Conservation (phyloP, 2,797 vertebrate genomes). For the Vireo griseus region DNA sequence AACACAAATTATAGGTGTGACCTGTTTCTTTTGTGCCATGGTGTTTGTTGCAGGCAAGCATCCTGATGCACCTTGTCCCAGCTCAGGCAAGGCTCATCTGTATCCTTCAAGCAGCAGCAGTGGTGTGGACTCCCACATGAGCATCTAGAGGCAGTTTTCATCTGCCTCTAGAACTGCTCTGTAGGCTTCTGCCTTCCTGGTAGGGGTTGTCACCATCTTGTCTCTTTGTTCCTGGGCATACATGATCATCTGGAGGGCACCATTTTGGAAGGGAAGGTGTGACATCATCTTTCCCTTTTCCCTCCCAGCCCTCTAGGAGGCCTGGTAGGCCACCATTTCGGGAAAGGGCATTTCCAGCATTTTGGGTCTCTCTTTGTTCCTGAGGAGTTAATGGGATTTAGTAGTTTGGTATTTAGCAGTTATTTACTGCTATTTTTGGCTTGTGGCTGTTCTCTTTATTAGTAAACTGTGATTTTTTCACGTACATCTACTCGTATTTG, state of each 20-base stretch:
- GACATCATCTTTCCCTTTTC: background rate
- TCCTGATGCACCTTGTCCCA: background rate
- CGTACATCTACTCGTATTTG: background rate
- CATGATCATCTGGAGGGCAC: background rate
- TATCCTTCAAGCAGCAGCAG: background rate
- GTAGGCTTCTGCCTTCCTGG: background rate
- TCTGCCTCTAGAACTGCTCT: background rate
- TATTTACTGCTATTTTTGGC: background rate
- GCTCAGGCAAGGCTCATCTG: background rate
- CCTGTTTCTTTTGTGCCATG: background rate
- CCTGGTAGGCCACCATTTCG: accelerated
- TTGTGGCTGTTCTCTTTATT: background rate
- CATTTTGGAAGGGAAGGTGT: background rate
- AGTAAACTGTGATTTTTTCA: background rate
- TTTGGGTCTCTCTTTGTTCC: background rate
- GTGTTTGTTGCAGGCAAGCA: background rate
- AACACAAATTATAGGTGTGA: background rate
- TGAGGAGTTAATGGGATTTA: background rate
- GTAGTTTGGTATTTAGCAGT: background rate
- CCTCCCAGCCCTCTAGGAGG: background rate
- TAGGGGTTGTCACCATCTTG: too few species aligned
- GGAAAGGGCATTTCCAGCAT: background rate
- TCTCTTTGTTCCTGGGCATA: background rate
- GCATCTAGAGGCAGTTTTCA: background rate
- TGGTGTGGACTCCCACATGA: background rate